phyloP scores from a whole-genome alignment of 1,140 invertebrate species.

The Nebria ingens region DNA sequence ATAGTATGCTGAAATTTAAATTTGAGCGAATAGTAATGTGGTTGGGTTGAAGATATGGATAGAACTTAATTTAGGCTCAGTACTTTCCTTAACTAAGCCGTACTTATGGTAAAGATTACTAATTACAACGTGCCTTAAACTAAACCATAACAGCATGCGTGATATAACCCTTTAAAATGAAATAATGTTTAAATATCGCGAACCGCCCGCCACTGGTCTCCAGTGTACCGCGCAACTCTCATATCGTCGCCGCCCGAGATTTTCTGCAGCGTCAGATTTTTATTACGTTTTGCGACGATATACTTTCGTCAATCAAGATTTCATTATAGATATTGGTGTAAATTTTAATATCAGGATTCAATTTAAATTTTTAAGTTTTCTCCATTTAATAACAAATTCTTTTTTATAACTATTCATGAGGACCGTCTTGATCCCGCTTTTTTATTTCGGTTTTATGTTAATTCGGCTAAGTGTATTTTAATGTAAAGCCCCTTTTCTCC shows the following conservation, averaged over 20 bases:
- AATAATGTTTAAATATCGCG: too few species aligned
- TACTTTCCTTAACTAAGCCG: too few species aligned
- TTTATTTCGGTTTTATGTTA: slow-evolving; percentile 12
- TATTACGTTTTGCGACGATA: slow-evolving; percentile 27
- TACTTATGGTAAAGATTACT: too few species aligned
- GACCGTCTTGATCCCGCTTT: not conserved
- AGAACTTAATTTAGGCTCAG: too few species aligned
- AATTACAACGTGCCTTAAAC: too few species aligned
- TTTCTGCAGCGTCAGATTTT: slow-evolving; percentile 27
- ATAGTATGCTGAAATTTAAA: too few species aligned
- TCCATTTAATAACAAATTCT: too few species aligned
- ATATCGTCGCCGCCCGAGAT: not conserved
- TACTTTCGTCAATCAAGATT: slow-evolving; percentile 33
- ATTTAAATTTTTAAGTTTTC: slow-evolving; percentile 19
- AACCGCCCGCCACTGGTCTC: not conserved
- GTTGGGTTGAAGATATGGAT: too few species aligned
- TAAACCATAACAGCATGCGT: too few species aligned
- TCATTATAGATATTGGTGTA: slow-evolving; percentile 32
- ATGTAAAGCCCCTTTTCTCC: not conserved
- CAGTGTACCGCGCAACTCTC: not conserved
- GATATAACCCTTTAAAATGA: too few species aligned
- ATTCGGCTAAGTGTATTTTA: slow-evolving; percentile 8
- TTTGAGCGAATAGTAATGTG: too few species aligned
- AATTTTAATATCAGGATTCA: slow-evolving; percentile 35
- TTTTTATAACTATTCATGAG: not conserved